Evolutionary conservation across 1,140 invertebrate species (phyloP), one percentile per base, ranked within the genome.

Genomic region (Lepidostoma basale): DNA sequence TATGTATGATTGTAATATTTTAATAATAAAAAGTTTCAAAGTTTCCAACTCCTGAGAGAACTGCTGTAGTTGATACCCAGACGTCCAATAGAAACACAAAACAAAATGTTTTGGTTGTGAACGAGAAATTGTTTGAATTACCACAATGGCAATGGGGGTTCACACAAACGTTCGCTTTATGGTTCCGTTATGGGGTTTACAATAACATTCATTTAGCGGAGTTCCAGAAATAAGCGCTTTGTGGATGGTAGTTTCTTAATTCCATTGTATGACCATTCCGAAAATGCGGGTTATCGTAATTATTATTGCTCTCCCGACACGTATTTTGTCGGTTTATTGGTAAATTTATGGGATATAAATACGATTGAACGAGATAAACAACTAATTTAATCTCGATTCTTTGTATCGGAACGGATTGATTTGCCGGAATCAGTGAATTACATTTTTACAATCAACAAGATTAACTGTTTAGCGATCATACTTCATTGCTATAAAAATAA

Each of bases 271-370:
- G 25, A n/a, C 44, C 39, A 39, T 44, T 23, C 14, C 33, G 67
- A 64, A 72, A 72, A 72, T 72, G 70, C 70, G 70, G 70, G 70
- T 59, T 39, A 10, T 40, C n/a, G 47, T 25, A 10, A 22, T 52
- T n/a, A 26, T 65, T 65, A 68, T 28, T 60, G 26, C 36, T 60
- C 12, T 42, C 26, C 16, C 56, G 12, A 25, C 14, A 33, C 28
- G 12, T 12, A 22, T 40, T 60, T 40, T 22, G 70, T 28, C 25
- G 30, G n/a, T 26, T 30, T 60, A 65, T 28, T 64, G 70, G 47
- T 23, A 62, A 66, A 69, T 72, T 72, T 72, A 72, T 69, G 70
- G 66, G 62, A 67, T 56, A 68, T 72, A 68, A 54, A 68, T 68
- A 62, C 45, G 44, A 72, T 65, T 45, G 52, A 56, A 30, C 9